These are phyloP conservation scores for Hyposmocoma kahamanoa DNA, from an alignment of 1,140 invertebrate genomes.

Conservation along the genomic window DNA sequence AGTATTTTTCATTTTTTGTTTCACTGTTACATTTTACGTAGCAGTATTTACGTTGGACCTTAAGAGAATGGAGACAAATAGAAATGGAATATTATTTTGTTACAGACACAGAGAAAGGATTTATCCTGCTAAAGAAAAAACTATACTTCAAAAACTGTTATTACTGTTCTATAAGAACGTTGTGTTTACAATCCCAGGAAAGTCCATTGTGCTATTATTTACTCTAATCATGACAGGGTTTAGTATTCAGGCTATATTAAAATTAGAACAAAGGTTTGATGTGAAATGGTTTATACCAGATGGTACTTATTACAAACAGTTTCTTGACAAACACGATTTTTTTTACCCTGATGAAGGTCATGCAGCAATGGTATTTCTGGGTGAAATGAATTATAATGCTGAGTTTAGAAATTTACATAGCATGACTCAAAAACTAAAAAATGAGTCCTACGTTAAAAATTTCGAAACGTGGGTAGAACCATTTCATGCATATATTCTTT, in stretches of 20 bases:
- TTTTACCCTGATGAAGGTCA: constrained; percentile 80
- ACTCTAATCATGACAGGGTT: constrained; percentile 75
- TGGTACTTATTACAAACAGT: constrained; percentile 80
- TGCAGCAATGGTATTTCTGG: constrained; percentile 79
- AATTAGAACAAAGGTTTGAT: constrained; percentile 85
- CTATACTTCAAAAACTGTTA: constrained; percentile 71
- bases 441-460: constrained; percentile 72
- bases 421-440: constrained; percentile 73
- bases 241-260: constrained; percentile 75
- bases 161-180: constrained; percentile 75
- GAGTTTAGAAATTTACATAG: constrained; percentile 77
- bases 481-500: constrained; percentile 77
- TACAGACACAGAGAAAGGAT: constrained; percentile 76
- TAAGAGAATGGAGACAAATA: constrained; percentile 75
- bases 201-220: constrained; percentile 76
- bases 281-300: constrained; percentile 85
- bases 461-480: constrained; percentile 77
- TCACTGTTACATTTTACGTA: constrained; percentile 86
- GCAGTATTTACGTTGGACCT: constrained; percentile 83
- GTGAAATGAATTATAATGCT: constrained; percentile 77
- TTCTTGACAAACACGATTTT: constrained; percentile 66
- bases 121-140: constrained; percentile 45
- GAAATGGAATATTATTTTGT: constrained; percentile 82
- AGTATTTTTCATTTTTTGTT: constrained; percentile 82
- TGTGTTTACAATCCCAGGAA: constrained; percentile 76